A percentile compares a stretch with the other conserved stretches of the same genome.
These are phyloP conservation scores for Orthonevra nobilis DNA, from an alignment of 2,888 invertebrate species.

Conservation along the genomic window DNA sequence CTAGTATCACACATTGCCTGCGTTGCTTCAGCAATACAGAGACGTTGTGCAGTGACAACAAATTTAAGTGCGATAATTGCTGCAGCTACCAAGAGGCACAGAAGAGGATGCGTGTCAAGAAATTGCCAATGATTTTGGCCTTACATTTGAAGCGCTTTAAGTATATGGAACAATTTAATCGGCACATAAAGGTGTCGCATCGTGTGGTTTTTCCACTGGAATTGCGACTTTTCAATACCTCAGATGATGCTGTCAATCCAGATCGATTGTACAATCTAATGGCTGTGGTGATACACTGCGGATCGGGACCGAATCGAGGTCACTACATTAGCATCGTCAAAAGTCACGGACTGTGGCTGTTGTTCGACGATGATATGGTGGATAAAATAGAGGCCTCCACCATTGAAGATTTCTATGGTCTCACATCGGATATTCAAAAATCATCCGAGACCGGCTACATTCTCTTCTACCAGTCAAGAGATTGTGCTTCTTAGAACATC, in stretches of 20 bases:
- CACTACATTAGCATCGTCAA: conserved; percentile 99
- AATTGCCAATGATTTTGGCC: conserved; percentile 97
- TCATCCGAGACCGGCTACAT: conserved; percentile 99
- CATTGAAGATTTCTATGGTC: conserved; percentile 99
- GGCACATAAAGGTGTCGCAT: conserved; percentile 99
- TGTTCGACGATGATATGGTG: conserved; percentile 99
- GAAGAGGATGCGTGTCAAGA: conserved; percentile 99
- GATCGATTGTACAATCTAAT: conserved; percentile 99
- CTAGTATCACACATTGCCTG: conserved; percentile 98
- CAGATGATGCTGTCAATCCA: conserved; percentile 98
- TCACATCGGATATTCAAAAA: conserved; percentile 98
- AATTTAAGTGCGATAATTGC: conserved; percentile 99
- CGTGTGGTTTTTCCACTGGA: conserved; percentile 99
- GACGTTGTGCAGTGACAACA: conserved; percentile 99
- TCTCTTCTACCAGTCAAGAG: conserved; percentile 98
- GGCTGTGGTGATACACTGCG: conserved; percentile 99
- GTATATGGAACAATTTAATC: conserved; percentile 98
- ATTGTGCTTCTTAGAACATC: conserved; percentile 82
- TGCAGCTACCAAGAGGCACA: conserved; percentile 99
- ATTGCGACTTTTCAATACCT: conserved; percentile 97
- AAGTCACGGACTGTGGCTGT: conserved; percentile 99
- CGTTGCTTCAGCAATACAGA: conserved; percentile 99
- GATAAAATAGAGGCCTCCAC: conserved; percentile 99
- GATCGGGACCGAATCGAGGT: conserved; percentile 98
- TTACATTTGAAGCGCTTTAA: conserved; percentile 97